These are phyloP conservation scores for Spinibarbus caldwelli DNA, from an alignment of 2,797 vertebrate species.

Conservation along the genomic window DNA sequence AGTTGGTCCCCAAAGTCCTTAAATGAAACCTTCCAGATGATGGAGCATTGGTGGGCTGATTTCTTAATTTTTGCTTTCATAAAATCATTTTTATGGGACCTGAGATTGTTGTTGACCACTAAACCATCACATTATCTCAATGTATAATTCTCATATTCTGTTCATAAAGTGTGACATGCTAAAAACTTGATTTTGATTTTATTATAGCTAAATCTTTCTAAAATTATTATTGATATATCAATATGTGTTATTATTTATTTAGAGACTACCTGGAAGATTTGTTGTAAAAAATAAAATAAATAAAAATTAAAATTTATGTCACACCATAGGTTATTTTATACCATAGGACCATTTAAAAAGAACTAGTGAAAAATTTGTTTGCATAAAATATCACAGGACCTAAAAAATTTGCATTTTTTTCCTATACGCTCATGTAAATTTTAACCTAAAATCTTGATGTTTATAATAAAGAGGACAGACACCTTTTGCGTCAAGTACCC, in stretches of 20 bases:
- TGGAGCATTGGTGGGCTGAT: background rate
- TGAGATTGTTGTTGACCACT: background rate
- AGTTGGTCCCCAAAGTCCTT: background rate
- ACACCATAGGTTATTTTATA: background rate
- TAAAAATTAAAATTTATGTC: background rate
- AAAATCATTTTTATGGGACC: background rate
- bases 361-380: too few relatives aligned
- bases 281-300: background rate
- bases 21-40: background rate
- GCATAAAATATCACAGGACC: background rate
- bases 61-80: background rate
- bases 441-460: background rate
- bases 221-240: background rate
- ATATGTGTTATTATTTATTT: background rate
- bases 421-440: background rate
- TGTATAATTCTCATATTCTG: background rate
- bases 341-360: background rate
- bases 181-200: background rate
- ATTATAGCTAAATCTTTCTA: background rate
- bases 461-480: conserved; percentile 4
- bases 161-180: background rate
- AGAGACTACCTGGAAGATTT: background rate
- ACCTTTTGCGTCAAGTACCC: background rate
- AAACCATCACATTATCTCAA: background rate
- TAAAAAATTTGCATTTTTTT: background rate